These are phyloP conservation scores for Camarhynchus parvulus DNA, from an alignment of 2,113 vertebrate species.

Conservation along the genomic window DNA sequence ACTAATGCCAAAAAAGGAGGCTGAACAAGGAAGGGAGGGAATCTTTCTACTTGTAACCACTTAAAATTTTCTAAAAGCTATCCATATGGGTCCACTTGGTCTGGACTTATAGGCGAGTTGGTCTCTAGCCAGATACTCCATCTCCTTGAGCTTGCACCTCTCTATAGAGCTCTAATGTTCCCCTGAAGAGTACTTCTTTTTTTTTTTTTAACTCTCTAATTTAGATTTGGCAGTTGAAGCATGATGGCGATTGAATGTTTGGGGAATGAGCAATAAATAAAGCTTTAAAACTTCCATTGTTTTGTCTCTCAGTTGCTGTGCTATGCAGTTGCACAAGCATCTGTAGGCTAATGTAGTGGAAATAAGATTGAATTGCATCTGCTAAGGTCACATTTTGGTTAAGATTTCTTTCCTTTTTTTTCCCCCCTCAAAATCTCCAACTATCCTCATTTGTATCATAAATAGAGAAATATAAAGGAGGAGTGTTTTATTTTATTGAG, in stretches of 20 bases:
- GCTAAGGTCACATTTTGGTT: constrained; percentile 59
- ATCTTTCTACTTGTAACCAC: constrained; percentile 51
- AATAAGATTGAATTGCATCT: constrained; percentile 61
- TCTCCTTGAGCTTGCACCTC: constrained; percentile 74
- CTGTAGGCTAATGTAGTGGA: constrained; percentile 52
- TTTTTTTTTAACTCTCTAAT: constrained; percentile 48
- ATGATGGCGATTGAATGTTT: constrained; percentile 71
- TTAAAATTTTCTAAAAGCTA: constrained; percentile 61
- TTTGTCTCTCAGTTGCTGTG: constrained; percentile 68
- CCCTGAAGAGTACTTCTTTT: constrained; percentile 63
- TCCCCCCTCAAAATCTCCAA: background rate
- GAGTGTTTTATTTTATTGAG: constrained; percentile 38
- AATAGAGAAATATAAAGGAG: constrained; percentile 16
- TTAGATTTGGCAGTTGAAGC: constrained; percentile 74
- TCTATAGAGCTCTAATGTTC: constrained; percentile 71
- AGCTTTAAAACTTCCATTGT: constrained; percentile 70
- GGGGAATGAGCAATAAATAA: constrained; percentile 74
- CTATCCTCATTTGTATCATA: constrained; percentile 58
- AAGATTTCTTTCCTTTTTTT: background rate
- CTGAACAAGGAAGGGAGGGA: background rate
- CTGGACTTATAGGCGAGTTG: constrained; percentile 68
- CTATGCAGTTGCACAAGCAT: constrained; percentile 66
- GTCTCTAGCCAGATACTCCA: constrained; percentile 73
- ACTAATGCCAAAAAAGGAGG: constrained; percentile 32
- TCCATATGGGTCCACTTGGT: constrained; percentile 69